These are phyloP conservation scores for Muraenolepis orangiensis DNA, from an alignment of 2,797 vertebrate species.

Conservation along the genomic window DNA sequence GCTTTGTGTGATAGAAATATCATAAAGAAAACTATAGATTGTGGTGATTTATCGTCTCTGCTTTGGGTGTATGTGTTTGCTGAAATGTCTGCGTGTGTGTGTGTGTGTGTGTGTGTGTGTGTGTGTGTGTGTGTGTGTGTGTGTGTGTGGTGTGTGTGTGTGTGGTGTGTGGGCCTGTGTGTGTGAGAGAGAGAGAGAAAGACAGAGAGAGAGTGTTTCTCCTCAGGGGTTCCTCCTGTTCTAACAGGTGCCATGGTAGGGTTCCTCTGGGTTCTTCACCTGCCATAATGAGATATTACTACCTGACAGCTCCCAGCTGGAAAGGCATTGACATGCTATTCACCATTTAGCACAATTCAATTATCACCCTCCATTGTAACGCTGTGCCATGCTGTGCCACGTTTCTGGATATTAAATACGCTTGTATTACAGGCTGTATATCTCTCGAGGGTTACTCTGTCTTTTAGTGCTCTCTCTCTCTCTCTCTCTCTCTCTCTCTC, in stretches of 20 bases:
- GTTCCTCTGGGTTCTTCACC: conserved; percentile 85
- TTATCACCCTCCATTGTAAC: conserved; percentile 92
- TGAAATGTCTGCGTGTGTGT: neutral
- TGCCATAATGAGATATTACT: conserved; percentile 84
- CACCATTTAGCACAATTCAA: conserved; percentile 93
- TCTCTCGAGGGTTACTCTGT: conserved; percentile 15
- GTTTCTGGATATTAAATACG: conserved; percentile 66
- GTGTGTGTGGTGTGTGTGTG: neutral
- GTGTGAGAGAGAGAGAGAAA: neutral
- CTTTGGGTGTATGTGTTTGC: neutral
- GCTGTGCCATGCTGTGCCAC: conserved; percentile 73
- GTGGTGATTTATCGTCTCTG: neutral
- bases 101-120: conserved; percentile 6
- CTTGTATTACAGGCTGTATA: conserved; percentile 47
- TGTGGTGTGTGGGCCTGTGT: neutral
- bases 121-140: neutral
- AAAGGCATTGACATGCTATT: conserved; percentile 80
- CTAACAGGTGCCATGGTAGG: conserved; percentile 85
- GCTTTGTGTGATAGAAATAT: neutral
- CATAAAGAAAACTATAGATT: neutral
- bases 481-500: conserved; percentile 8
- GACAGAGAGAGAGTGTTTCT: conserved; percentile 39
- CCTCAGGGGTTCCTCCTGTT: conserved; percentile 69
- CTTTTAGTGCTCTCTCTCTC: neutral
- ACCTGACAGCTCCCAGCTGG: conserved; percentile 90